These are phyloP conservation scores for Platypus cylindrus DNA, from an alignment of 2,888 invertebrate genomes.

Conservation along the genomic window DNA sequence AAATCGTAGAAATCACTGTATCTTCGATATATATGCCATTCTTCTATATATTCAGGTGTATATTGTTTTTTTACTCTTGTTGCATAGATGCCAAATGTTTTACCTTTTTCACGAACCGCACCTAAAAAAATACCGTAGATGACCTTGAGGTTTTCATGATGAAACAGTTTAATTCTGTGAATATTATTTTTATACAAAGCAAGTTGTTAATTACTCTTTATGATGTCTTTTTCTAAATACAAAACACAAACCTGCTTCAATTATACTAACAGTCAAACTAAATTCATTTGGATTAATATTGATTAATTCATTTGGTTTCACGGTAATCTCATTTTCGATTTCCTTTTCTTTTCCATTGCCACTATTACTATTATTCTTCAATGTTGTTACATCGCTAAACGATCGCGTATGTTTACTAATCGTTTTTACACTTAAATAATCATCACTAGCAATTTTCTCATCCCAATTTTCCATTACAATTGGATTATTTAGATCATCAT, in stretches of 20 bases:
- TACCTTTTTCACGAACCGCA: conserved; percentile 69
- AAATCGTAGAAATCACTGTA: conserved; percentile 92
- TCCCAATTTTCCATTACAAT: conserved; percentile 16
- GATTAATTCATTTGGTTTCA: too few species aligned
- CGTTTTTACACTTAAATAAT: conserved; percentile 18
- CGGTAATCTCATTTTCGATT: conserved; percentile 17
- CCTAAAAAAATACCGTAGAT: conserved; percentile 37
- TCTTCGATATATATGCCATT: conserved; percentile 84
- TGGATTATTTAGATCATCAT: conserved; percentile 45
- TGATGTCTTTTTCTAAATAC: background rate
- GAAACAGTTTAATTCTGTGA: too few species aligned
- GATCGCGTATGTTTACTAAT: conserved; percentile 31
- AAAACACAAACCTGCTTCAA: conserved; percentile 44
- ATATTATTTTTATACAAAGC: too few species aligned
- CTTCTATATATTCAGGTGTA: conserved; percentile 54
- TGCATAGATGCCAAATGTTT: conserved; percentile 80
- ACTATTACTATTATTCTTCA: conserved; percentile 8
- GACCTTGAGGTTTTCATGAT: too few species aligned
- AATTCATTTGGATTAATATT: conserved; percentile 29
- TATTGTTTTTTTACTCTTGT: conserved; percentile 62
- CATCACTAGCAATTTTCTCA: too few species aligned
- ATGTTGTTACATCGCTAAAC: conserved; percentile 31
- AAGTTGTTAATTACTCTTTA: too few species aligned
- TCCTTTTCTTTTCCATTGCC: conserved; percentile 9
- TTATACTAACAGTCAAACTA: conserved; percentile 45